Evolutionary conservation across 2,888 invertebrate genomes (phyloP).

Genomic region (Halictus ligatus): DNA sequence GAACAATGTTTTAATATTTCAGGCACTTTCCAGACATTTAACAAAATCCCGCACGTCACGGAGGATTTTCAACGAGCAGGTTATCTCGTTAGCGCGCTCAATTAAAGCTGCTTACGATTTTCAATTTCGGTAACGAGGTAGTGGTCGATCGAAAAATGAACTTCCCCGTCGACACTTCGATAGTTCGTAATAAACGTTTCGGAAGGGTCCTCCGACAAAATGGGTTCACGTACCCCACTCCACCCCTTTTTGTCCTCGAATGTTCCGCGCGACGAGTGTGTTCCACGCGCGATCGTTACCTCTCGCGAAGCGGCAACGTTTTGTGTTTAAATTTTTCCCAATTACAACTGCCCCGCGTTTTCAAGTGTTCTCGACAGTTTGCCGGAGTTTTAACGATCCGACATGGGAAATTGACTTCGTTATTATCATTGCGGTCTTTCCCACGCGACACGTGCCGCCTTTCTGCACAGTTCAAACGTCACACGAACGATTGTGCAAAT

Average conservation of each 20-base stretch:
- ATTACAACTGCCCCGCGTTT: conserved; percentile 62
- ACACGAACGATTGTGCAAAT: background rate
- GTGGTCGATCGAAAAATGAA: conserved; percentile 26
- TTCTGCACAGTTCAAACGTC: background rate
- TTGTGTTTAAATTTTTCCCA: conserved; percentile 67
- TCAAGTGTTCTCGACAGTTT: conserved; percentile 66
- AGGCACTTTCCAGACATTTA: background rate
- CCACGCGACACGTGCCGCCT: conserved; percentile 11
- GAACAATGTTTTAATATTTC: background rate
- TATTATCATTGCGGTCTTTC: conserved; percentile 9
- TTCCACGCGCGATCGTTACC: conserved; percentile 62
- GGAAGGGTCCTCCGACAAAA: conserved; percentile 35
- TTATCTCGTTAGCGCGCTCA: conserved; percentile 12
- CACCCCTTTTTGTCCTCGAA: background rate
- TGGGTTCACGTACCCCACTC: background rate
- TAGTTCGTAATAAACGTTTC: conserved; percentile 49
- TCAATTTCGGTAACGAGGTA: conserved; percentile 48
- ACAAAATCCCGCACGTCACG: background rate
- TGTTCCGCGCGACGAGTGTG: conserved; percentile 25
- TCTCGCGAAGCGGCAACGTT: conserved; percentile 60
- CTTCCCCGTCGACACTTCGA: conserved; percentile 45
- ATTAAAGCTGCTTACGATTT: conserved; percentile 31
- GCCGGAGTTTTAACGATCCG: conserved; percentile 69
- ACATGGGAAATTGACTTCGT: conserved; percentile 67
- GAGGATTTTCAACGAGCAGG: conserved; percentile 1